Evolutionary conservation across 2,888 invertebrate genomes (phyloP).

Genomic region (Heliconius erato): DNA sequence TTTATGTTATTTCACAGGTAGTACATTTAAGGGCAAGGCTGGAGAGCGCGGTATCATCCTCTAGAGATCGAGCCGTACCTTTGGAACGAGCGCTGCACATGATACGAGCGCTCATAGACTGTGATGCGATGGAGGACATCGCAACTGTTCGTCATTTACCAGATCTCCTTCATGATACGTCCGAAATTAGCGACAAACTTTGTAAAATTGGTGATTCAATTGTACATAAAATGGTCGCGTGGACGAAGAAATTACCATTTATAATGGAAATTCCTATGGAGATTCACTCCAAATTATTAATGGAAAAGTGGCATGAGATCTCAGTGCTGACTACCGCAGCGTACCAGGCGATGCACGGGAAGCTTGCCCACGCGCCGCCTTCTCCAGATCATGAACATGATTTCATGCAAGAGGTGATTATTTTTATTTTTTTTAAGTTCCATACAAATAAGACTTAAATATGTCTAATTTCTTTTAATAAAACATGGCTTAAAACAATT

Average conservation of each 20-base stretch:
- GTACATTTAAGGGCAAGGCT: slow-evolving; percentile 94
- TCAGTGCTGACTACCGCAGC: slow-evolving; percentile 97
- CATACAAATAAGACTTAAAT: neutral
- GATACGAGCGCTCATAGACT: slow-evolving; percentile 97
- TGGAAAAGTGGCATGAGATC: slow-evolving; percentile 99
- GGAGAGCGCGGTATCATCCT: slow-evolving; percentile 95
- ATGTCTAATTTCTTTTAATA: neutral
- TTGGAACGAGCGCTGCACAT: slow-evolving; percentile 94
- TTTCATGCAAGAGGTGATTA: slow-evolving; percentile 93
- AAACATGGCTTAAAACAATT: neutral
- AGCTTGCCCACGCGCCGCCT: slow-evolving; percentile 78
- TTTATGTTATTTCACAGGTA: slow-evolving; percentile 72
- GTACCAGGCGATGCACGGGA: slow-evolving; percentile 95
- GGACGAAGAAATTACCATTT: slow-evolving; percentile 99
- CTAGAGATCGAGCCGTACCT: slow-evolving; percentile 92
- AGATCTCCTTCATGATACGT: slow-evolving; percentile 95
- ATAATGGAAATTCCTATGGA: slow-evolving; percentile 98
- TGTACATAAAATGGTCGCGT: slow-evolving; percentile 98
- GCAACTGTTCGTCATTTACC: slow-evolving; percentile 96
- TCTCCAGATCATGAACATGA: slow-evolving; percentile 89
- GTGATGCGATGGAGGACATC: slow-evolving; percentile 98
- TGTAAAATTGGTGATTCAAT: slow-evolving; percentile 99
- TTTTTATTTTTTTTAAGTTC: neutral
- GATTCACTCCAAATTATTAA: slow-evolving; percentile 97
- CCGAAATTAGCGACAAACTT: slow-evolving; percentile 95